phyloP scores from a whole-genome alignment of 2,888 invertebrate genomes.

The Merodon equestris region DNA sequence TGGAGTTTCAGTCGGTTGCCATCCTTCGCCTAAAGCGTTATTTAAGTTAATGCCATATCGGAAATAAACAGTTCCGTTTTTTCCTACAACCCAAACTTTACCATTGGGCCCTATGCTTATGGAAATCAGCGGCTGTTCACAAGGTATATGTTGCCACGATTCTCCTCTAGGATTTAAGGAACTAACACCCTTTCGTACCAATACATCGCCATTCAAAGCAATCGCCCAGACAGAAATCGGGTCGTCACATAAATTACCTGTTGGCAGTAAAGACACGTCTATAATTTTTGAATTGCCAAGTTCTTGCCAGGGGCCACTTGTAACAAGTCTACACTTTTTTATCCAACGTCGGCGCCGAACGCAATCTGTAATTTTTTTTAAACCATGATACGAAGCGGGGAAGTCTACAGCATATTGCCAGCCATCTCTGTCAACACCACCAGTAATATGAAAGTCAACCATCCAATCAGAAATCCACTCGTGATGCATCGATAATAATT shows the following conservation, averaged over 20 bases:
- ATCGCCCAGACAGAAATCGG: conserved; percentile 89
- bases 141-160: conserved; percentile 80
- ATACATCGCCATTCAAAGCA: conserved; percentile 91
- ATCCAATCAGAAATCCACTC: conserved; percentile 95
- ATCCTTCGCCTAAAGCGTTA: conserved; percentile 84
- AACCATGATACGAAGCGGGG: conserved; percentile 90
- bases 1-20: conserved; percentile 89
- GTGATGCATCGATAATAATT: conserved; percentile 91
- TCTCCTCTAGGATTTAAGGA: conserved; percentile 85
- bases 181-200: conserved; percentile 89
- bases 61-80: conserved; percentile 90
- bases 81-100: conserved; percentile 91
- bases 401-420: conserved; percentile 98
- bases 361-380: conserved; percentile 92
- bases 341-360: conserved; percentile 92
- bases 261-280: conserved; percentile 88
- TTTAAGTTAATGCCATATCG: conserved; percentile 86
- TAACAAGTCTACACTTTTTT: conserved; percentile 88
- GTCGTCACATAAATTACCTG: conserved; percentile 77
- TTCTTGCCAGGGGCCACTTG: conserved; percentile 93
- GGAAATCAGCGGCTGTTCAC: conserved; percentile 88
- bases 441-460: conserved; percentile 93
- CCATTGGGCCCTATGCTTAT: conserved; percentile 84
- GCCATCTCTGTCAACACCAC: conserved; percentile 93
- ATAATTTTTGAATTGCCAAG: conserved; percentile 91